Conservation (phyloP, 2,888 invertebrate species). For the Agriopis aurantiaria region DNA sequence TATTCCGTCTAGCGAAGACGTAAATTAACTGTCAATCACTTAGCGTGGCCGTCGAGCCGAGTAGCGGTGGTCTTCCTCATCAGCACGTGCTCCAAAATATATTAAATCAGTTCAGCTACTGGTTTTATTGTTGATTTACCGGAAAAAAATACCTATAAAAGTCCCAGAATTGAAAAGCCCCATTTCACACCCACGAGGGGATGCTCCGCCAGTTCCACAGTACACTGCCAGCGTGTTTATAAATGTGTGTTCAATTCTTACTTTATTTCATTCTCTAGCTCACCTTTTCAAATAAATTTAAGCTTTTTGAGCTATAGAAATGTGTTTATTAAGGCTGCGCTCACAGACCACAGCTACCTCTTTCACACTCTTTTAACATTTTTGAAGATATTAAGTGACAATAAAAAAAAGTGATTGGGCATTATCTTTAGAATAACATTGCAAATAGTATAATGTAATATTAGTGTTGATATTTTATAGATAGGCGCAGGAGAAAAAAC, state of each 20-base stretch:
- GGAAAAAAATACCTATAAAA: conserved; percentile 37
- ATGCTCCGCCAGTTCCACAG: conserved; percentile 17
- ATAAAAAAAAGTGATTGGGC: not conserved
- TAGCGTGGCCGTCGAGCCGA: conserved; percentile 42
- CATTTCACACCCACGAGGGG: conserved; percentile 37
- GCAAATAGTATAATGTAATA: too few species aligned
- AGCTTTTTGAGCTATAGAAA: too few species aligned
- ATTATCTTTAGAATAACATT: too few species aligned
- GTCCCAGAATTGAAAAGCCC: conserved; percentile 31
- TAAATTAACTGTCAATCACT: conserved; percentile 71
- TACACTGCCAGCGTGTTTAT: conserved; percentile 7
- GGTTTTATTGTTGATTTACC: conserved; percentile 46
- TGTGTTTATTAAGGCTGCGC: too few species aligned
- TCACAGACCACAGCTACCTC: too few species aligned
- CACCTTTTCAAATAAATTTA: conserved; percentile 13
- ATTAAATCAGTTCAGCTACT: conserved; percentile 42
- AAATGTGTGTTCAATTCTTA: conserved; percentile 19
- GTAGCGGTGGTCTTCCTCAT: conserved; percentile 41
- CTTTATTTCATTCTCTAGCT: conserved; percentile 11
- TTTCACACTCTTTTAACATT: too few species aligned
- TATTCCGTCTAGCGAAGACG: conserved; percentile 63
- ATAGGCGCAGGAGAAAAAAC: too few species aligned
- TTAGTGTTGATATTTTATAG: too few species aligned
- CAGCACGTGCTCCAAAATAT: conserved; percentile 48
- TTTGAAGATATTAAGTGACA: too few species aligned